These are phyloP conservation scores for Alauda arvensis DNA, from an alignment of 2,797 vertebrate species.

Conservation along the genomic window DNA sequence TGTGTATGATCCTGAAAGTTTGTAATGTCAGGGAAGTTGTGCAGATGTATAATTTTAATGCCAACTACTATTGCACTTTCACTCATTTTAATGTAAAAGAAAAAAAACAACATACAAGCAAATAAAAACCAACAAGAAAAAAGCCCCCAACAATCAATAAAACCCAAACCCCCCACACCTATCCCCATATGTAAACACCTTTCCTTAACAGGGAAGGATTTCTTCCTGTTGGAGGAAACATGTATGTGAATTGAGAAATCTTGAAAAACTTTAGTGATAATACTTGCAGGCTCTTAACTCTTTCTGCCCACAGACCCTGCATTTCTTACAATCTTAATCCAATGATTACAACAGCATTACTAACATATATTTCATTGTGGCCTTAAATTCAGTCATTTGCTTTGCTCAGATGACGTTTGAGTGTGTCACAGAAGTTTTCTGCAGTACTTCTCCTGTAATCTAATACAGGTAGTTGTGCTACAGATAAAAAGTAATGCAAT, in stretches of 20 bases:
- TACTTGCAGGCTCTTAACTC: not conserved
- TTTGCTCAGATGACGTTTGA: not conserved
- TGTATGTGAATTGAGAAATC: rapidly evolving
- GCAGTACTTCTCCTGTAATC: not conserved
- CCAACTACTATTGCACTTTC: not conserved
- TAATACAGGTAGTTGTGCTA: not conserved
- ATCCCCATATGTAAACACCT: rapidly evolving
- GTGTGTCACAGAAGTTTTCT: not conserved
- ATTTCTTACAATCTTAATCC: not conserved
- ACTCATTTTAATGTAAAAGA: not conserved
- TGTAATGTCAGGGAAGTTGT: not conserved
- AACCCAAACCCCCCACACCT: rapidly evolving
- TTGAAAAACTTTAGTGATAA: not conserved
- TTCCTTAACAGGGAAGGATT: not conserved
- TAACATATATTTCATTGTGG: not conserved
- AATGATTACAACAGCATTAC: not conserved
- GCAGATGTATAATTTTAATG: not conserved
- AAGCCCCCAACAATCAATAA: not conserved
- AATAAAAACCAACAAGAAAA: not conserved
- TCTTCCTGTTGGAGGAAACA: not conserved
- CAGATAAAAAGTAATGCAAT: not conserved
- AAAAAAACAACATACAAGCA: not conserved
- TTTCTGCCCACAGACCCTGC: not conserved
- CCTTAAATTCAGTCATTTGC: not conserved
- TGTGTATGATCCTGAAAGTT: not conserved